Conservation (phyloP, 1,140 invertebrate genomes). For the Lamellibrachia luymesi region DNA sequence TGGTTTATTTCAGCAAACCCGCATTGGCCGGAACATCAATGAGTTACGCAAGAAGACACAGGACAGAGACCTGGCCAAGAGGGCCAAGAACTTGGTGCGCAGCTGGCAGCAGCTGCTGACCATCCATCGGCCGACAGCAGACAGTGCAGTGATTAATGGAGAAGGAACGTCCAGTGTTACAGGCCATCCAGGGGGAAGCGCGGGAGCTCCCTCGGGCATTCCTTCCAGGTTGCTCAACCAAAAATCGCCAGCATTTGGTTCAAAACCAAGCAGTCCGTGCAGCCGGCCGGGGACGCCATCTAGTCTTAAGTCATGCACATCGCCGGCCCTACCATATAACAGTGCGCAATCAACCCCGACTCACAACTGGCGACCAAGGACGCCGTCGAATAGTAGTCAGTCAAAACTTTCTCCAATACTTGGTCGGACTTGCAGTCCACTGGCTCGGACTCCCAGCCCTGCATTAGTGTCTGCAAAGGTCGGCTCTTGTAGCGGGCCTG, state of each 20-base stretch:
- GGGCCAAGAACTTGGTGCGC: slow-evolving; percentile 86
- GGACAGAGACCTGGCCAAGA: slow-evolving; percentile 73
- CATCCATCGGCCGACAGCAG: not conserved
- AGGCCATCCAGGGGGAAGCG: slow-evolving; percentile 25
- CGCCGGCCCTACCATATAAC: slow-evolving; percentile 26
- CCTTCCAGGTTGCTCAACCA: slow-evolving; percentile 4
- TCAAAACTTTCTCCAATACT: not conserved
- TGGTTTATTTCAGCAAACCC: slow-evolving; percentile 66
- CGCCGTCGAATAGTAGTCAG: not conserved
- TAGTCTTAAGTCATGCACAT: slow-evolving; percentile 31
- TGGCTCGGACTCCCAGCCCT: not conserved
- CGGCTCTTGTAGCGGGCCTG: not conserved
- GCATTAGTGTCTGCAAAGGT: not conserved
- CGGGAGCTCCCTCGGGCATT: slow-evolving; percentile 26
- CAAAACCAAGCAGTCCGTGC: slow-evolving; percentile 29
- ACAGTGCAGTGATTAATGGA: not conserved
- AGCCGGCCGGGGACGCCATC: slow-evolving; percentile 31
- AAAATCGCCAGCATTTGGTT: slow-evolving; percentile 19
- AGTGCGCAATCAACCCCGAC: not conserved
- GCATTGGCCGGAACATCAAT: slow-evolving; percentile 92
- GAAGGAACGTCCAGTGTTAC: not conserved
- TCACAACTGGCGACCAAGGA: not conserved
- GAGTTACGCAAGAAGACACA: slow-evolving; percentile 81
- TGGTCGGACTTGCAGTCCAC: not conserved
- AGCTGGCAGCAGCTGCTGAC: slow-evolving; percentile 80